Evolutionary conservation across 2,113 vertebrate species (phyloP).

Genomic region (Marmota flaviventris): DNA sequence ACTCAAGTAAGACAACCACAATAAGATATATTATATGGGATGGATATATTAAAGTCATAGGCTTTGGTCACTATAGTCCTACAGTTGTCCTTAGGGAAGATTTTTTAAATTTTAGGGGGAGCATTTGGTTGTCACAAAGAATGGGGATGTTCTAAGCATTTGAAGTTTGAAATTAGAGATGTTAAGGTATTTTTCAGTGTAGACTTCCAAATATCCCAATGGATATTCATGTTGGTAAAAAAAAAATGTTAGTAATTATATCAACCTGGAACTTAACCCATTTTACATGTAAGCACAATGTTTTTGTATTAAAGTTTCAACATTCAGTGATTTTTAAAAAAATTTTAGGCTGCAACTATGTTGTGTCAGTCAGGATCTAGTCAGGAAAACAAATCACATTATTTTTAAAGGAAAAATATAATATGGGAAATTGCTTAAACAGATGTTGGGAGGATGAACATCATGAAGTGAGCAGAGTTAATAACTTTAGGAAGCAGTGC

Average conservation of each 20-base stretch:
- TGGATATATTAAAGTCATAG: conserved; percentile 23
- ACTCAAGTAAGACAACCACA: background rate
- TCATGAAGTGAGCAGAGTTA: background rate
- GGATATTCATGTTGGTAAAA: background rate
- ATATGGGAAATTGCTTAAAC: background rate
- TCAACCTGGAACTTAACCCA: background rate
- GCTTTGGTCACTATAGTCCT: background rate
- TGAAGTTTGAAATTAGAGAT: background rate
- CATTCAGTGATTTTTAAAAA: background rate
- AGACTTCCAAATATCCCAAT: background rate
- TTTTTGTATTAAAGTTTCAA: conserved; percentile 34
- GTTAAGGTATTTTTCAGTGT: background rate
- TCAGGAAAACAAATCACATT: background rate
- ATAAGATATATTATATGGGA: background rate
- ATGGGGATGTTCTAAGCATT: background rate
- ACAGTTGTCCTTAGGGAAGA: background rate
- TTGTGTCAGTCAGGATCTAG: background rate
- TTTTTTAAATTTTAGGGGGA: background rate
- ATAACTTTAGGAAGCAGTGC: background rate
- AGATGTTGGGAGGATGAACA: background rate
- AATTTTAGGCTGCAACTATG: background rate
- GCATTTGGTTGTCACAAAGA: background rate
- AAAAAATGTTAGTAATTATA: background rate
- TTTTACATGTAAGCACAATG: background rate
- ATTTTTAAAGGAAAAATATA: background rate